phyloP scores from a whole-genome alignment of 2,797 vertebrate genomes.

The Sebastes wilsoni region DNA sequence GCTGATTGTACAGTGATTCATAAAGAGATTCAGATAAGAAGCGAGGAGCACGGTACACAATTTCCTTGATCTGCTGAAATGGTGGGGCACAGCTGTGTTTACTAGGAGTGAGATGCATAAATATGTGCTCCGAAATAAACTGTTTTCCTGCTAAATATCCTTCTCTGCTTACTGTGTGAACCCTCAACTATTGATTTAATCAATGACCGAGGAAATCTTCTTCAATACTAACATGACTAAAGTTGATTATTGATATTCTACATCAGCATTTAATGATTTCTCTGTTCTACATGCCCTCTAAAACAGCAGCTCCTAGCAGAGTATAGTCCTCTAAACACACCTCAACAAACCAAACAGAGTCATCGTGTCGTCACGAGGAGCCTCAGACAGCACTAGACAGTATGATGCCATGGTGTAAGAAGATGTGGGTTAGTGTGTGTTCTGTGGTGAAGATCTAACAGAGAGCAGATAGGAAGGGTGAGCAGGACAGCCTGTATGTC shows the following conservation, averaged over 20 bases:
- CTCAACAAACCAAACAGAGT: background rate
- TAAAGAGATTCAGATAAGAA: background rate
- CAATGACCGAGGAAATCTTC: background rate
- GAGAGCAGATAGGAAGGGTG: slow-evolving; percentile 12
- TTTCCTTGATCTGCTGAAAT: background rate
- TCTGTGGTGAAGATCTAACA: slow-evolving; percentile 23
- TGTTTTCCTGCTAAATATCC: background rate
- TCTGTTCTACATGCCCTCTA: background rate
- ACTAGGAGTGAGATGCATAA: background rate
- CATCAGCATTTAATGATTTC: background rate
- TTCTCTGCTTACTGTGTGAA: background rate
- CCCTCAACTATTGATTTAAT: background rate
- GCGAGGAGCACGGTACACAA: background rate
- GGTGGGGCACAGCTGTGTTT: slow-evolving; percentile 10
- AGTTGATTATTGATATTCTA: background rate
- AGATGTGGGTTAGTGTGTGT: slow-evolving; percentile 35
- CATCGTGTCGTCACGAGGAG: background rate
- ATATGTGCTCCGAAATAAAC: background rate
- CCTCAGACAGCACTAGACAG: background rate
- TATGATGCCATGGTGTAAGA: slow-evolving; percentile 13
- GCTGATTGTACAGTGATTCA: slow-evolving; percentile 36
- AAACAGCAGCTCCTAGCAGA: background rate
- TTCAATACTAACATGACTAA: background rate
- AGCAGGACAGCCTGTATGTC: slow-evolving; percentile 25
- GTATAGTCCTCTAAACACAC: background rate